Conservation (phyloP, 2,888 invertebrate genomes). For the Xestoiulus laeticollis region DNA sequence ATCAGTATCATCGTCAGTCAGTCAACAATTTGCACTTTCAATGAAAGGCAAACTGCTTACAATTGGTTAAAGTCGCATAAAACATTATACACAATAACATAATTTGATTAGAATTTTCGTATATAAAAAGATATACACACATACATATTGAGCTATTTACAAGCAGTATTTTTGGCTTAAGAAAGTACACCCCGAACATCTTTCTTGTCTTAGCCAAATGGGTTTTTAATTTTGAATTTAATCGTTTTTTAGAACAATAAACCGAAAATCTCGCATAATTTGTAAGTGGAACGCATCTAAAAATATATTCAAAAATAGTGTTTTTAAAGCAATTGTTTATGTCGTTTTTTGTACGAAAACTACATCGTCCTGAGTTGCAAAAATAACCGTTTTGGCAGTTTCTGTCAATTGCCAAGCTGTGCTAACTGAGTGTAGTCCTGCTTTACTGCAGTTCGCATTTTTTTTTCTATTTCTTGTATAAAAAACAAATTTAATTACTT, state of each 20-base stretch:
- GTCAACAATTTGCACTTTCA: not conserved
- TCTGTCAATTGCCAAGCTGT: not conserved
- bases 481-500: not conserved
- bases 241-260: not conserved
- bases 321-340: not conserved
- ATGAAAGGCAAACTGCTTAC: not conserved
- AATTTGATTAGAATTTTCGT: conserved; percentile 33
- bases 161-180: not conserved
- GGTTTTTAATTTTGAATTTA: not conserved
- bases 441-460: conserved; percentile 40
- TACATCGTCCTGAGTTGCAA: conserved; percentile 41
- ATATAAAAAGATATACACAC: conserved; percentile 18
- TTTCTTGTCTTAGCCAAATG: not conserved
- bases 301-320: not conserved
- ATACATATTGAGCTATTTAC: conserved; percentile 22
- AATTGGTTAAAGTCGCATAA: conserved; percentile 1
- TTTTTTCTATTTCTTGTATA: not conserved
- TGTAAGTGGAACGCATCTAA: not conserved
- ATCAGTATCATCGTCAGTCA: conserved; percentile 30
- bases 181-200: not conserved
- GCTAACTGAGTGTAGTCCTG: conserved; percentile 40
- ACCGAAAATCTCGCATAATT: not conserved
- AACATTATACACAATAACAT: conserved; percentile 31
- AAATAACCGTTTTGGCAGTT: not conserved
- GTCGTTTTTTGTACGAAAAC: conserved; percentile 6